Evolutionary conservation across 2,888 invertebrate genomes (phyloP).

Genomic region (Stratiomys singularior): DNA sequence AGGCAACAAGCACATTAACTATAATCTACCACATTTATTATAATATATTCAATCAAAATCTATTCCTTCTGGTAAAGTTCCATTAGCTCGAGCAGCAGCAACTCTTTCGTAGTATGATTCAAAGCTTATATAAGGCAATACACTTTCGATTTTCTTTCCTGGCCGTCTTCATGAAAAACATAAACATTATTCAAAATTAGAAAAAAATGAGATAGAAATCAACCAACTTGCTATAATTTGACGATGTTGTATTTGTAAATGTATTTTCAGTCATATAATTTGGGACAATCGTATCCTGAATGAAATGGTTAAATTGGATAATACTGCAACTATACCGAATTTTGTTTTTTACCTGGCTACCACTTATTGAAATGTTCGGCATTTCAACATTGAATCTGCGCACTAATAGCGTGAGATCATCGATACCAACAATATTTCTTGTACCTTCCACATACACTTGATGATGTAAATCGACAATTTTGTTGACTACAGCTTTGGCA

Average conservation of each 20-base stretch:
- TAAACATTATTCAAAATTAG: constrained; percentile 61
- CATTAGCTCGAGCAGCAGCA: constrained; percentile 73
- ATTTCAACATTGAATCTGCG: constrained; percentile 86
- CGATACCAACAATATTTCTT: constrained; percentile 64
- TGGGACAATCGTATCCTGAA: constrained; percentile 36
- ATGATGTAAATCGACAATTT: constrained; percentile 84
- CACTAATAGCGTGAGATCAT: constrained; percentile 86
- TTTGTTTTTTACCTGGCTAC: constrained; percentile 50
- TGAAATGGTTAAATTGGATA: neutral
- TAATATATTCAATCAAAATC: constrained; percentile 61
- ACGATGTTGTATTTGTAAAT: constrained; percentile 53
- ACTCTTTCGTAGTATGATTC: constrained; percentile 80
- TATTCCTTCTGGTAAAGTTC: constrained; percentile 74
- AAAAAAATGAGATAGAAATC: constrained; percentile 59
- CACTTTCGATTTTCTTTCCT: constrained; percentile 68
- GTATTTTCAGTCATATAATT: constrained; percentile 43
- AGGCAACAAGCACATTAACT: neutral
- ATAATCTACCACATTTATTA: neutral
- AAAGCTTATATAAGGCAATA: constrained; percentile 87
- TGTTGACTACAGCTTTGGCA: constrained; percentile 86
- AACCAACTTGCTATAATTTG: constrained; percentile 58
- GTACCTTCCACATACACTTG: constrained; percentile 74
- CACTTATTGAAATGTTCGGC: constrained; percentile 66
- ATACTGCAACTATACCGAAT: neutral
- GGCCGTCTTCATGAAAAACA: constrained; percentile 61